A percentile compares a stretch with the other conserved stretches of the same genome.
These are phyloP conservation scores for Caerostris darwini DNA, from an alignment of 1,140 invertebrate genomes.

Conservation along the genomic window DNA sequence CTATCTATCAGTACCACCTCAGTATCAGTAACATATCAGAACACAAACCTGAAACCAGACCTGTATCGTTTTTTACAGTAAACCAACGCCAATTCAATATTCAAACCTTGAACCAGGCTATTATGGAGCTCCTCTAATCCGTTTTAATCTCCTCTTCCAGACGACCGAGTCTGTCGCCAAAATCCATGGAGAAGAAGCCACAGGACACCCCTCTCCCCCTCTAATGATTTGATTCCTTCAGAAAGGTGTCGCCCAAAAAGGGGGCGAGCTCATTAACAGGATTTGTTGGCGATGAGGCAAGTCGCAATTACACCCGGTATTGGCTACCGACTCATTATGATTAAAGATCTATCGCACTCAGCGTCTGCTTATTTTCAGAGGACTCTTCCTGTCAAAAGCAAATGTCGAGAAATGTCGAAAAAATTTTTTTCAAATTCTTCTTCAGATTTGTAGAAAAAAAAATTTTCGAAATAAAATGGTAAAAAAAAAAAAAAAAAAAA, in stretches of 20 bases:
- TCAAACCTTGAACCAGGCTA: no score
- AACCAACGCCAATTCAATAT: no score
- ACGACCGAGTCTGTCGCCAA: background rate
- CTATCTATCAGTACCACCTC: no score
- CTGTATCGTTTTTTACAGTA: no score
- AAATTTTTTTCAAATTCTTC: background rate
- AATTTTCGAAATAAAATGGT: no score
- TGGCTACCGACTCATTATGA: conserved; percentile 40
- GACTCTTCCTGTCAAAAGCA: no score
- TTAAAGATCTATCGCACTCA: background rate
- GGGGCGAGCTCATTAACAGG: background rate
- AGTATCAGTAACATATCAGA: no score
- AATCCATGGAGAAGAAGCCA: background rate
- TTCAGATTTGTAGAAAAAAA: background rate
- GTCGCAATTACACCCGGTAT: conserved; percentile 33
- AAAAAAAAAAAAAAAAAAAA: background rate
- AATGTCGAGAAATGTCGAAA: no score
- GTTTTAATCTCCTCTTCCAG: background rate
- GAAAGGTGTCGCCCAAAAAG: background rate
- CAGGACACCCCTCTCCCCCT: background rate
- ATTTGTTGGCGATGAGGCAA: background rate
- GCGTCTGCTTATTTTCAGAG: background rate
- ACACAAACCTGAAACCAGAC: no score
- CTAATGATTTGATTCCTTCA: conserved; percentile 28
- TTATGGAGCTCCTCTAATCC: background rate